phyloP scores from a whole-genome alignment of 2,888 invertebrate species.

The Pomacea canaliculata region DNA sequence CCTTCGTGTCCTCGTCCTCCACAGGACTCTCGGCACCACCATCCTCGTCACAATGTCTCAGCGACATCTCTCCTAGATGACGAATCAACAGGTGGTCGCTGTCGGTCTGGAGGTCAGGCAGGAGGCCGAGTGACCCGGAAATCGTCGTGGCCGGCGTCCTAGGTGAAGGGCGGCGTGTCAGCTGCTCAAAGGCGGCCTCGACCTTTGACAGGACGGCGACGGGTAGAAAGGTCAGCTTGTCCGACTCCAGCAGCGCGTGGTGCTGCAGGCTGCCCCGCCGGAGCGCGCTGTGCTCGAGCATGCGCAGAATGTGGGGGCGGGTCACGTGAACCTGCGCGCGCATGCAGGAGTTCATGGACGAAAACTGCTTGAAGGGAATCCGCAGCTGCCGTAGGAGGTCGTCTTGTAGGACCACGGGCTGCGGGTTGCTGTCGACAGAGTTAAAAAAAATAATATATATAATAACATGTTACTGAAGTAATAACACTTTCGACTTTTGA shows the following conservation, averaged over 20 bases:
- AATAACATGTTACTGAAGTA: too few species aligned
- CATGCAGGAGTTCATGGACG: conserved; percentile 10
- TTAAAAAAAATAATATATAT: background rate
- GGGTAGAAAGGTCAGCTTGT: conserved; percentile 15
- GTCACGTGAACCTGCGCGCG: conserved; percentile 1
- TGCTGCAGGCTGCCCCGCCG: conserved; percentile 4
- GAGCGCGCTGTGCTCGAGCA: conserved; percentile 10
- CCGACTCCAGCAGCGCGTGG: conserved; percentile 7
- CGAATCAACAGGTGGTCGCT: conserved; percentile 6
- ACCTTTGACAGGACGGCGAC: conserved; percentile 5
- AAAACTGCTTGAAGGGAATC: conserved; percentile 19
- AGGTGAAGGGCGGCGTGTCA: conserved; percentile 8
- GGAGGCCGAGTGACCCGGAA: background rate
- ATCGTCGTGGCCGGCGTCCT: background rate
- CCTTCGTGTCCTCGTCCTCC: conserved; percentile 1
- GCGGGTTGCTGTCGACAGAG: conserved; percentile 13
- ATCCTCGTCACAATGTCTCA: conserved; percentile 6
- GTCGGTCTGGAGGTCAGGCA: conserved; percentile 5
- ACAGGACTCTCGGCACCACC: background rate
- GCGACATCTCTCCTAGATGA: conserved; percentile 15
- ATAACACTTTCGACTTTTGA: background rate
- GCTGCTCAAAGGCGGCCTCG: conserved; percentile 6
- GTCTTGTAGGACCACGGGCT: conserved; percentile 17
- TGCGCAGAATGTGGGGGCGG: conserved; percentile 5
- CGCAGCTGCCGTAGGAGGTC: conserved; percentile 15